Conservation (phyloP, 1,140 invertebrate genomes). For the Eufriesea mexicana region DNA sequence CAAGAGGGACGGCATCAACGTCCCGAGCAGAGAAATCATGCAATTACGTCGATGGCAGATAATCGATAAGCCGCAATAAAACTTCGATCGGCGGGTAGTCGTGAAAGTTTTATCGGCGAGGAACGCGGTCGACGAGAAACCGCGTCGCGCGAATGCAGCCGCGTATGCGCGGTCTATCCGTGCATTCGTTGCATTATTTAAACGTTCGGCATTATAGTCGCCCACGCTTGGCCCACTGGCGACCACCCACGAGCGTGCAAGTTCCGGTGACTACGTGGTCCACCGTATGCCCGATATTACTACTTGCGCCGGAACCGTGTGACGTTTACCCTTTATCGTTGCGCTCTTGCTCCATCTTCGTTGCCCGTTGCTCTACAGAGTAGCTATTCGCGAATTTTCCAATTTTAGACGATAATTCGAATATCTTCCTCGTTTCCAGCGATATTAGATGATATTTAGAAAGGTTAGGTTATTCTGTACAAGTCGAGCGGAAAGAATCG, state of each 20-base stretch:
- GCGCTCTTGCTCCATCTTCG: background rate
- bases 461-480: too few relatives aligned
- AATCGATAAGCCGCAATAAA: constrained; percentile 57
- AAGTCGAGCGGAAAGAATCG: too few relatives aligned
- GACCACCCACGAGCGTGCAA: constrained; percentile 11
- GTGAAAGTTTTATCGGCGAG: constrained; percentile 60
- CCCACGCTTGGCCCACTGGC: constrained; percentile 25
- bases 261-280: background rate
- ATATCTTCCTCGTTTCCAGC: too few relatives aligned
- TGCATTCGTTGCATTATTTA: constrained; percentile 63
- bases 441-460: too few relatives aligned
- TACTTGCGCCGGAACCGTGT: background rate
- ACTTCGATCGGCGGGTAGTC: constrained; percentile 50
- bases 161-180: constrained; percentile 14
- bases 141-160: constrained; percentile 23
- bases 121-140: constrained; percentile 39
- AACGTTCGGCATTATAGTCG: constrained; percentile 53
- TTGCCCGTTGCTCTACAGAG: too few relatives aligned
- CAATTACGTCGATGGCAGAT: constrained; percentile 52
- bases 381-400: too few relatives aligned
- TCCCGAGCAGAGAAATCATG: constrained; percentile 44
- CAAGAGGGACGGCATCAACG: constrained; percentile 2
- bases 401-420: too few relatives aligned
- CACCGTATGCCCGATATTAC: background rate
- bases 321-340: constrained; percentile 41